Conservation (phyloP, 2,888 invertebrate species). For the Panzeria rudis region DNA sequence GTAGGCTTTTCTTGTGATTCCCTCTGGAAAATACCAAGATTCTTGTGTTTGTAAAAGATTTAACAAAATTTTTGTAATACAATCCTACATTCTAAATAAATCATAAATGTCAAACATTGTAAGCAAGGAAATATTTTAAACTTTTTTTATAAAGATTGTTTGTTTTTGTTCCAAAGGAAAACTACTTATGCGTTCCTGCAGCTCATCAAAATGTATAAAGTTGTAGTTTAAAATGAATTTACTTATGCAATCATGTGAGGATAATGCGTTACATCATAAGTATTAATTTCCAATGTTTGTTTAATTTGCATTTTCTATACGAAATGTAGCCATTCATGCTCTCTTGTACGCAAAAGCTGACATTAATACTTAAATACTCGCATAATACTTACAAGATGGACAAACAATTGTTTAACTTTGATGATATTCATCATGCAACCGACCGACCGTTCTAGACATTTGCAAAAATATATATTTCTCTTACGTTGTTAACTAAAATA, state of each 20-base stretch:
- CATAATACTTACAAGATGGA: neutral
- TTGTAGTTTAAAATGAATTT: conserved; percentile 48
- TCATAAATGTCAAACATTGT: too few species aligned
- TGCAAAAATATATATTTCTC: neutral
- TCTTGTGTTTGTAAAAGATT: too few species aligned
- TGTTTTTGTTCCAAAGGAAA: conserved; percentile 3
- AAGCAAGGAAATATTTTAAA: too few species aligned
- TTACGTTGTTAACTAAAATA: neutral
- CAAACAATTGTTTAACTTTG: conserved; percentile 18
- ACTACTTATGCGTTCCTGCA: conserved; percentile 41
- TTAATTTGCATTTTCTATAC: conserved; percentile 16
- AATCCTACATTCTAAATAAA: neutral
- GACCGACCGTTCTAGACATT: neutral
- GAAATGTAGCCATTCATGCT: conserved; percentile 17
- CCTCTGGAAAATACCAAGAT: too few species aligned
- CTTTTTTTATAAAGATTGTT: conserved; percentile 15
- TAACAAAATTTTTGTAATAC: too few species aligned
- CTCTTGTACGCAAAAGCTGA: conserved; percentile 6
- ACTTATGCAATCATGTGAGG: conserved; percentile 53
- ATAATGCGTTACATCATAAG: conserved; percentile 59
- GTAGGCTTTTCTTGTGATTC: too few species aligned
- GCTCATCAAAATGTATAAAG: conserved; percentile 43
- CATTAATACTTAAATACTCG: neutral
- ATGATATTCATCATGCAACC: conserved; percentile 20
- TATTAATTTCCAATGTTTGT: conserved; percentile 57